These are phyloP conservation scores for Carollia perspicillata DNA, from an alignment of 2,113 vertebrate species.

Conservation along the genomic window DNA sequence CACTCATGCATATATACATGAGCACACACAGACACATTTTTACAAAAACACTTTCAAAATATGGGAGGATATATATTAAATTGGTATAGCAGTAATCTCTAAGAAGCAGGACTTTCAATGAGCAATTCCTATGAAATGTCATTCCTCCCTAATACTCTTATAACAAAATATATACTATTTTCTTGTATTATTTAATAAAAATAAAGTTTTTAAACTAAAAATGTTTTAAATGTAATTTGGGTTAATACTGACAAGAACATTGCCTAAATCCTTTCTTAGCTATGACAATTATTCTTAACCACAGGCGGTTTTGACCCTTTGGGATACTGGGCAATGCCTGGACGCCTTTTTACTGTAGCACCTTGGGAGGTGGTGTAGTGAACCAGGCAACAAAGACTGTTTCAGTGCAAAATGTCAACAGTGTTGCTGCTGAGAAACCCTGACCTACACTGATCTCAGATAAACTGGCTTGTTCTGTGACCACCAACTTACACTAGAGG, in stretches of 20 bases:
- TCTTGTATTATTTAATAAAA: background rate
- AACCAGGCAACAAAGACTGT: background rate
- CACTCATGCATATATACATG: background rate
- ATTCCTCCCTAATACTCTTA: background rate
- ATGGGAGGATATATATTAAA: background rate
- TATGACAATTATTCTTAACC: background rate
- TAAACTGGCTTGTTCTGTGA: background rate
- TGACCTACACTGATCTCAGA: background rate
- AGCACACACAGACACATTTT: background rate
- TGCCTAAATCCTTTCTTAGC: background rate
- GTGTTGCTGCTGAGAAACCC: background rate
- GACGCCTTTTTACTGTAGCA: background rate
- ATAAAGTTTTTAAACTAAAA: background rate
- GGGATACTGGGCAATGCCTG: background rate
- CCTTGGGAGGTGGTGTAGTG: background rate
- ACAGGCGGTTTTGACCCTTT: background rate
- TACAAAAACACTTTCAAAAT: background rate
- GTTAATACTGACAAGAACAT: background rate
- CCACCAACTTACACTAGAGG: background rate
- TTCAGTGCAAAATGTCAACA: background rate
- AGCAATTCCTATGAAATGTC: background rate
- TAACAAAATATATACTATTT: background rate
- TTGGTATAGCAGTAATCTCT: background rate
- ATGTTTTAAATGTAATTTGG: constrained; percentile 7
- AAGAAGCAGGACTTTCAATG: background rate